Base-by-base conservation (phyloP, 2,888 invertebrate species). In the Torymus auratus region DNA sequence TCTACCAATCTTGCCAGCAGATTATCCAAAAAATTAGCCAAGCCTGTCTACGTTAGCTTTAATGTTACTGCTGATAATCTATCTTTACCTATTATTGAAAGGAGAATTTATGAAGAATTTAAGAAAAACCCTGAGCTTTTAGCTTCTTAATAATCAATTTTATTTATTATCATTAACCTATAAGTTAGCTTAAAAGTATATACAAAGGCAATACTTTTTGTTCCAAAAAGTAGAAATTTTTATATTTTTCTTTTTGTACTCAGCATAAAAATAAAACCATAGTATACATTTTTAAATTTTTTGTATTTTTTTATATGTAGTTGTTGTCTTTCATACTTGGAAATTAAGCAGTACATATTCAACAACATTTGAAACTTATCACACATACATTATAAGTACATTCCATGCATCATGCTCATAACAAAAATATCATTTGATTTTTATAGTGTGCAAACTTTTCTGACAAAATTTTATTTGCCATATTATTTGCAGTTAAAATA, bases 1-100 rank as follows among this genome's bases (percentile, higher is more conserved):
- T 91, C 91, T 0, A 84, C 75, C 7, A 89, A 88, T 76, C 80
- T 91, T n/a, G 91, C 91, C 0, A 87, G 84, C 50, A 88, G 90
- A 83, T 84, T 92, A 0, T 86, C 91, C 0, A 90, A 89, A 76
- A 91, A 88, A 78, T 80, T 87, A 3, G 87, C 88, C 5, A 90
- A 88, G 80, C 88, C 90, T 20, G 88, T 91, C 55, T 92, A 90
- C 77, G 87, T 91, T 50, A 91, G 91, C 80, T 91, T 89, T 80
- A 92, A 92, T 80, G n/a, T 91, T 10, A 82, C 84, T 17, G 83
- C 83, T 14, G 86, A 89, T 67, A 88, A 88, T 80, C 67, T 86
- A 7, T 84, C 83, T 4, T 79, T 90, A 61, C 87, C 86, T 7
- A 83, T 15, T 55, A 86, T 91, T 53, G 91, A 91, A 75, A 88